A percentile compares a stretch with the other conserved stretches of the same genome.
These are phyloP conservation scores for Mongoloraphidia duomilia DNA, from an alignment of 2,888 invertebrate genomes.

Conservation along the genomic window DNA sequence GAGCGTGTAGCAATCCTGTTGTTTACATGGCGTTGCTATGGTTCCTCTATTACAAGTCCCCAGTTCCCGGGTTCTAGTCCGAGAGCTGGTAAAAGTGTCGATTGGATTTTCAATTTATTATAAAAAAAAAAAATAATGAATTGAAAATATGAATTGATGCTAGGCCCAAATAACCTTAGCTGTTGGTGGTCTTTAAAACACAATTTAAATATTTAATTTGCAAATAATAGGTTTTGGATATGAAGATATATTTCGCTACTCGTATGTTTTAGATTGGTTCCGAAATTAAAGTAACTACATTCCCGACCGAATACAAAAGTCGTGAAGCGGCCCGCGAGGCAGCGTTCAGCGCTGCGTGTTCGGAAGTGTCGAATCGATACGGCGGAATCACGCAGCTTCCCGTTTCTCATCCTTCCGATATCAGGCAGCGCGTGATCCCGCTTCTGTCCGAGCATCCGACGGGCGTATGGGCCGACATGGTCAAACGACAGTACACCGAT, in stretches of 20 bases:
- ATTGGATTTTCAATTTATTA: too few relatives aligned
- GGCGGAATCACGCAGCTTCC: slow-evolving; percentile 21
- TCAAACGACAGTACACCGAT: slow-evolving; percentile 40
- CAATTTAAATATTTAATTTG: too few relatives aligned
- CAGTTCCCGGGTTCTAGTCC: too few relatives aligned
- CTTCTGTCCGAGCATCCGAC: slow-evolving; percentile 35
- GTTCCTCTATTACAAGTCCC: too few relatives aligned
- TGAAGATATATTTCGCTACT: background rate
- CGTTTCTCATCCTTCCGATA: slow-evolving; percentile 21
- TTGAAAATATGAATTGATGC: too few relatives aligned
- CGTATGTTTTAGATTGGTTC: slow-evolving; percentile 26
- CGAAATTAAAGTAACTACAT: slow-evolving; percentile 28
- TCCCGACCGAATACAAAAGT: slow-evolving; percentile 32
- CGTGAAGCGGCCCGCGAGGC: slow-evolving; percentile 32
- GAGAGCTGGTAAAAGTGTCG: too few relatives aligned
- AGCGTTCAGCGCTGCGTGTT: slow-evolving; percentile 30
- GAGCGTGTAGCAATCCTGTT: too few relatives aligned
- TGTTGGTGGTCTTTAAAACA: too few relatives aligned
- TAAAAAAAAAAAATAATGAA: too few relatives aligned
- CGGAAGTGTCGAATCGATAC: slow-evolving; percentile 22
- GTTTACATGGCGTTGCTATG: too few relatives aligned
- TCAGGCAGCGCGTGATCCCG: slow-evolving; percentile 22
- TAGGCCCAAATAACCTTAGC: too few relatives aligned
- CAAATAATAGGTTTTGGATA: background rate
- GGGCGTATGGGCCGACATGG: slow-evolving; percentile 42